A percentile compares a stretch with the other conserved stretches of the same genome.
These are phyloP conservation scores for Rhipidura dahli DNA, from an alignment of 2,113 vertebrate species.

Conservation along the genomic window DNA sequence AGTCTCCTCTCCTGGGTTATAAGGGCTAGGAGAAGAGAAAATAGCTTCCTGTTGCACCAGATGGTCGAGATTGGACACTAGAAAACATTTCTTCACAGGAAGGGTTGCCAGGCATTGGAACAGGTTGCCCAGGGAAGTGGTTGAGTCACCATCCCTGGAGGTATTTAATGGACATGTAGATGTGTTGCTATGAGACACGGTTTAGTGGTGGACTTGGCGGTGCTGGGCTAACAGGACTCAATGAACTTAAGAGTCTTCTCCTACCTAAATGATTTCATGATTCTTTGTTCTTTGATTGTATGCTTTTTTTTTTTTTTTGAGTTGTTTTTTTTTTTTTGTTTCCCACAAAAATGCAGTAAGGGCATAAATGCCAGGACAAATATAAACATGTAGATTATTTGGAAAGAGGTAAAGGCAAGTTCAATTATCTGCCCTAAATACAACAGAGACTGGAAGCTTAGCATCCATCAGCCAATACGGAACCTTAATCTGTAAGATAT, in stretches of 20 bases:
- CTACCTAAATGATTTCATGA: background rate
- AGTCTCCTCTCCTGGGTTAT: background rate
- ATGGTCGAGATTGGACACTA: background rate
- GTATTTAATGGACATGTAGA: rapidly evolving
- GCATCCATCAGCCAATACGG: background rate
- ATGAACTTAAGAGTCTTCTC: background rate
- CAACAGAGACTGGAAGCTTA: background rate
- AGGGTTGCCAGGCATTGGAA: rapidly evolving
- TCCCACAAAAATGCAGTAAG: background rate
- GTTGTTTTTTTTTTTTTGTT: background rate
- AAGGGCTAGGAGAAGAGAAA: background rate
- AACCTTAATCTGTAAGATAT: background rate
- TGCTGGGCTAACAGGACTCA: background rate
- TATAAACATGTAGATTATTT: background rate
- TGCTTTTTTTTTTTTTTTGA: background rate
- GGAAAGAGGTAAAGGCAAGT: background rate
- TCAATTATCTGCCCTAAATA: background rate
- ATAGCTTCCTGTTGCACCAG: rapidly evolving
- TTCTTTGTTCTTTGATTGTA: background rate
- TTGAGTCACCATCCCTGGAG: background rate
- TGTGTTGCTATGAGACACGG: rapidly evolving
- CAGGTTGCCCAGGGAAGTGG: background rate
- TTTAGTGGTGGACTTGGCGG: background rate
- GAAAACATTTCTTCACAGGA: background rate
- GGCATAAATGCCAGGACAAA: background rate